phyloP scores from a whole-genome alignment of 2,888 invertebrate species.

The Ypsolopha scabrella region DNA sequence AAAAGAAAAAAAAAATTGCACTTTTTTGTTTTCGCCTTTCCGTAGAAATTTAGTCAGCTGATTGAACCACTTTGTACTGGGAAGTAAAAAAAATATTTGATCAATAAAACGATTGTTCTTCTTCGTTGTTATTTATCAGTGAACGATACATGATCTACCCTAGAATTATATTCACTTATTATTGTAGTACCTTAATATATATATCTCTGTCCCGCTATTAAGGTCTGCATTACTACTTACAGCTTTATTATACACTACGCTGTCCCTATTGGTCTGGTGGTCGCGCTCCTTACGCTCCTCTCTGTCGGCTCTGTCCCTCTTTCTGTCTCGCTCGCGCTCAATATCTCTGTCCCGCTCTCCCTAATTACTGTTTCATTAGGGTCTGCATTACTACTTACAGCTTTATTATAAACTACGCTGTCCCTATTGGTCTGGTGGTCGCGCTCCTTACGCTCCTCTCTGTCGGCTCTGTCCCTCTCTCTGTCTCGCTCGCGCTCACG shows the following conservation, averaged over 20 bases:
- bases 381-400: conserved; percentile 28
- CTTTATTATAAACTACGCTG: conserved; percentile 46
- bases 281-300: conserved; percentile 43
- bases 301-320: conserved; percentile 25
- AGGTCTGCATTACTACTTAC: conserved; percentile 25
- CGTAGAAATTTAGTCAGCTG: too few relatives aligned
- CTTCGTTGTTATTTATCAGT: too few relatives aligned
- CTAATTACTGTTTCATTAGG: too few relatives aligned
- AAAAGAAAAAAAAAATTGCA: too few relatives aligned
- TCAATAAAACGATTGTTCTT: too few relatives aligned
- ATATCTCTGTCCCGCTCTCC: neutral
- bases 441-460: conserved; percentile 41
- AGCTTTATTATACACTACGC: conserved; percentile 46
- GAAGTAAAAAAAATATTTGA: too few relatives aligned
- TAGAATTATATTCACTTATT: too few relatives aligned
- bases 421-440: conserved; percentile 39
- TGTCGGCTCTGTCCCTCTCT: conserved; percentile 23
- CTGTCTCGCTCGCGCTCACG: conserved; percentile 13
- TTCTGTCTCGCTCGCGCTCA: conserved; percentile 12
- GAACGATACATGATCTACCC: too few relatives aligned
- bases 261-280: conserved; percentile 37
- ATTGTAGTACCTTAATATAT: too few relatives aligned
- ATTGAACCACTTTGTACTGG: too few relatives aligned
- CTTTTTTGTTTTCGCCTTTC: too few relatives aligned
- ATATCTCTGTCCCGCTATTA: neutral